Base-by-base conservation (phyloP, 2,888 invertebrate genomes). In the Ametastegia equiseti region DNA sequence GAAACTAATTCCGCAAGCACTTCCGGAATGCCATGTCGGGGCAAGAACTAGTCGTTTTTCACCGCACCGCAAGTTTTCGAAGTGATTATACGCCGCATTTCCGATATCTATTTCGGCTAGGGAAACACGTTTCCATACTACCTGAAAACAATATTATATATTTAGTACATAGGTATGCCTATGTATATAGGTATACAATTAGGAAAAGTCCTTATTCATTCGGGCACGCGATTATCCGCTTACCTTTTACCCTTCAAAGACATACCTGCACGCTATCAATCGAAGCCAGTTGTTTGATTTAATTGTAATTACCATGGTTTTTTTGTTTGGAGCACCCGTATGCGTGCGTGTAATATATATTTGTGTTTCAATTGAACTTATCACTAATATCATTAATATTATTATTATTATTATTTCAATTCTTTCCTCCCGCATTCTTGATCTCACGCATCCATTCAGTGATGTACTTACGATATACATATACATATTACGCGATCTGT, bases 21-120 rank as follows among this genome's bases (percentile, higher is more conserved):
- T 71, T 71, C 71, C 45, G 71, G 71, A 71, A 71, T 71, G 30
- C 45, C 15, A n/a, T n/a, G n/a, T n/a, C n/a, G n/a, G 47, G 7
- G n/a, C 30, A 19, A 27, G 27, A 30, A 27, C 27, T 36, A 5
- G 27, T 71, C 45, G 69, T 15, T 45, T 71, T 13, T 15, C 9
- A 27, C 15, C n/a, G n/a, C n/a, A n/a, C n/a, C n/a, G n/a, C 45
- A 45, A 45, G 45, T 71, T 47, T 71, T 30, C 15, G 27, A 71
- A 45, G 47, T 45, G 45, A 30, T 71, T 36, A 65, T 36, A 65
- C 65, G 36, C 33, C 65, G 45, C 23, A 39, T 23, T 69, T 2
- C 36, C 69, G 9, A 69, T 39, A 67, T 67, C 30, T 39, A 67
- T 67, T 30, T n/a, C n/a, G n/a, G n/a, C n/a, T n/a, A n/a, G n/a